phyloP scores from a whole-genome alignment of 2,888 invertebrate species.

The Barypeithes pellucidus region DNA sequence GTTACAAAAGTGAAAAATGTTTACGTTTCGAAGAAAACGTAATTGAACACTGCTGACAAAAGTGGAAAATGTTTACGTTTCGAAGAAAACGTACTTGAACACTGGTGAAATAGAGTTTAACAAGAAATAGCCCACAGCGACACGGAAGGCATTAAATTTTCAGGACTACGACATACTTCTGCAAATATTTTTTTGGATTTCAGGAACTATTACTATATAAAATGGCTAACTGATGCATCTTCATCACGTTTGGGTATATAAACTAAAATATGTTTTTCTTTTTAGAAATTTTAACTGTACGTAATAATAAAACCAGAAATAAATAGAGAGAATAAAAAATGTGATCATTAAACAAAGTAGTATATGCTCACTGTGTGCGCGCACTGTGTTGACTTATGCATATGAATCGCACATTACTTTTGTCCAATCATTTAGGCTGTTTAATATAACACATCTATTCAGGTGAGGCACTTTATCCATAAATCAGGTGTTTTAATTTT shows the following conservation, averaged over 20 bases:
- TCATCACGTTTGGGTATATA: slow-evolving; percentile 21
- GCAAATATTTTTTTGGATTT: slow-evolving; percentile 19
- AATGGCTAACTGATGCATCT: slow-evolving; percentile 23
- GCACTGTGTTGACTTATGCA: slow-evolving; percentile 60
- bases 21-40: neutral
- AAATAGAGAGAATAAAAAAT: slow-evolving; percentile 52
- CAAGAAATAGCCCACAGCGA: neutral
- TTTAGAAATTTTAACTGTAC: slow-evolving; percentile 62
- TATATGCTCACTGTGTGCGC: slow-evolving; percentile 57
- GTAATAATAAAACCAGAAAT: slow-evolving; percentile 57
- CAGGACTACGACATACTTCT: slow-evolving; percentile 2
- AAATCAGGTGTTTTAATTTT: slow-evolving; percentile 37
- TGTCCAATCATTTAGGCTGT: slow-evolving; percentile 45
- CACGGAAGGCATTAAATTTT: neutral
- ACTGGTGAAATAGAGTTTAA: slow-evolving; percentile 3
- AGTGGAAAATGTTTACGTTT: neutral
- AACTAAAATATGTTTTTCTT: slow-evolving; percentile 63
- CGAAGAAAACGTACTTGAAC: neutral
- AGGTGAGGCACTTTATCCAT: slow-evolving; percentile 56
- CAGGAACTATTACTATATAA: slow-evolving; percentile 1
- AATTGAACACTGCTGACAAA: neutral
- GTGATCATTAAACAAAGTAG: slow-evolving; percentile 56
- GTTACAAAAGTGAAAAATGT: slow-evolving; percentile 1
- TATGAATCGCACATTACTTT: slow-evolving; percentile 44
- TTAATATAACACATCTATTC: slow-evolving; percentile 51